Evolutionary conservation across 2,797 vertebrate species (phyloP).

Genomic region (Distichodus sexfasciatus): DNA sequence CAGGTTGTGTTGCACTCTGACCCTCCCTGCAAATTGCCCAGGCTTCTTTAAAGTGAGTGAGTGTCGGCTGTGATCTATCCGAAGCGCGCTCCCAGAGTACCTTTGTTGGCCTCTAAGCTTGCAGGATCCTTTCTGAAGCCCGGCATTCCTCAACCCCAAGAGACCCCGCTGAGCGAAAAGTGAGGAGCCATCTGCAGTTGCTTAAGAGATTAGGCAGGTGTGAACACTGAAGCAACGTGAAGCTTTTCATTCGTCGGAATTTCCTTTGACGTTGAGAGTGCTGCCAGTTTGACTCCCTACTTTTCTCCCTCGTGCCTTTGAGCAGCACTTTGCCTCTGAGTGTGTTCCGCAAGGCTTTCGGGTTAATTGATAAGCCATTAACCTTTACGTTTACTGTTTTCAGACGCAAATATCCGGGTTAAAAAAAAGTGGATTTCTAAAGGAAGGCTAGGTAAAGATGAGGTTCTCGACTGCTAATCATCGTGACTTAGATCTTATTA

Average conservation of each 20-base stretch:
- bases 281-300: constrained; percentile 36
- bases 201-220: constrained; percentile 39
- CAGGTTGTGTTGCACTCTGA: constrained; percentile 37
- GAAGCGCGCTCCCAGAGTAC: constrained; percentile 16
- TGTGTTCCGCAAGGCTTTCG: constrained; percentile 23
- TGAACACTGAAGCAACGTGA: constrained; percentile 29
- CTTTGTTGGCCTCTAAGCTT: constrained; percentile 37
- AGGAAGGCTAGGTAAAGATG: constrained; percentile 4
- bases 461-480: not conserved
- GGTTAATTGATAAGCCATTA: constrained; percentile 46
- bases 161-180: not conserved
- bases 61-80: constrained; percentile 25
- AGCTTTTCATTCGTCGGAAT: not conserved
- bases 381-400: constrained; percentile 19
- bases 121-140: not conserved
- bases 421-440: not conserved
- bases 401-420: not conserved
- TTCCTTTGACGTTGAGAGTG: constrained; percentile 28
- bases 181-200: constrained; percentile 34
- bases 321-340: too few species aligned
- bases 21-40: constrained; percentile 38
- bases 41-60: constrained; percentile 29
- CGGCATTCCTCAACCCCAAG: not conserved
- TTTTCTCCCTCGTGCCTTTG: constrained; percentile 37
- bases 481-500: too few species aligned